Conservation (phyloP, 30 jellyfish, hydroid and myxozoan species). For the Nemopilema nomurai region DNA sequence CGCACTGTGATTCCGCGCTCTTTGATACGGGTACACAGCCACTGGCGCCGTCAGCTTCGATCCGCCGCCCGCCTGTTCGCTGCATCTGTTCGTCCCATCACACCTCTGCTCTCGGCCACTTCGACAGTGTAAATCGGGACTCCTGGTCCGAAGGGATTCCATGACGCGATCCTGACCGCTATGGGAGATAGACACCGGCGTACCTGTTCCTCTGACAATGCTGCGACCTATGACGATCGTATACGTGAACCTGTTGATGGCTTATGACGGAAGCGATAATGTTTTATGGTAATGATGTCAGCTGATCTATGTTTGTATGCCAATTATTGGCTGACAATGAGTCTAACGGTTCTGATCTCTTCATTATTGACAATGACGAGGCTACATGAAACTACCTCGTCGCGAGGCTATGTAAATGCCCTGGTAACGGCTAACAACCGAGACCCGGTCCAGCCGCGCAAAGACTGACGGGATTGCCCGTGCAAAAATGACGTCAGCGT, state of each 20-base stretch:
- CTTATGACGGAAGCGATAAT: constrained; percentile 73
- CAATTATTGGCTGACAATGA: constrained; percentile 58
- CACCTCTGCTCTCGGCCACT: constrained; percentile 27
- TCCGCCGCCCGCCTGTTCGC: constrained; percentile 16
- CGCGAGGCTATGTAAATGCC: neutral
- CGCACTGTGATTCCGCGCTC: constrained; percentile 36
- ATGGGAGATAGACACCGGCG: constrained; percentile 2
- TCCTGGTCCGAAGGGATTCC: constrained; percentile 15
- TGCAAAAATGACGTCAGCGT: neutral
- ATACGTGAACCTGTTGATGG: constrained; percentile 23
- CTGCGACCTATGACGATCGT: constrained; percentile 1
- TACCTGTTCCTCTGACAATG: constrained; percentile 10
- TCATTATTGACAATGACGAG: constrained; percentile 41
- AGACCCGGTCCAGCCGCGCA: constrained; percentile 4
- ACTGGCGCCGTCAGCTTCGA: constrained; percentile 57
- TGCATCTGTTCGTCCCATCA: neutral
- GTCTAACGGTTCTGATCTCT: constrained; percentile 68
- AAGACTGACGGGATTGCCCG: neutral
- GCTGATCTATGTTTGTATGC: constrained; percentile 64
- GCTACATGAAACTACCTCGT: neutral
- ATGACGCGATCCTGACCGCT: neutral
- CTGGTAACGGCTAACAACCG: neutral
- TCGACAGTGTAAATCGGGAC: constrained; percentile 9
- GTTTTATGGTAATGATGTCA: constrained; percentile 50
- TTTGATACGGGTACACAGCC: constrained; percentile 44